Conservation (phyloP, 2,888 invertebrate genomes). For the Epinotia nisella region DNA sequence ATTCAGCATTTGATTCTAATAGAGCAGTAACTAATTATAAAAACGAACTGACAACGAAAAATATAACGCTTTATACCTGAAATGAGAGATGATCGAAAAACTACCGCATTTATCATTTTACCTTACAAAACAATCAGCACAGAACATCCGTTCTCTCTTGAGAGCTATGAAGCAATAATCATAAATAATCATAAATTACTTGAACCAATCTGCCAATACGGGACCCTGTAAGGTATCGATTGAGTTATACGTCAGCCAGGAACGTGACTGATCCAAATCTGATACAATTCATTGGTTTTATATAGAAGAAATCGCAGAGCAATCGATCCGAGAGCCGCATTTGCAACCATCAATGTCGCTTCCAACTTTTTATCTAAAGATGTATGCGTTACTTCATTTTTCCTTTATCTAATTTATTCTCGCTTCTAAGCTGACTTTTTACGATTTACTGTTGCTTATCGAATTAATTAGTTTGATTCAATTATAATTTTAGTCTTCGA, state of each 20-base stretch:
- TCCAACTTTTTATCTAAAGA: constrained; percentile 24
- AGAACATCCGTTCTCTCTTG: constrained; percentile 42
- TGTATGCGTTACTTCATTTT: constrained; percentile 34
- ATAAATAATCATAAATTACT: constrained; percentile 68
- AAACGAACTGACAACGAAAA: background rate
- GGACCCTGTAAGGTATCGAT: constrained; percentile 63
- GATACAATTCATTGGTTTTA: constrained; percentile 68
- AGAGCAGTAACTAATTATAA: background rate
- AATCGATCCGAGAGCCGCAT: constrained; percentile 49
- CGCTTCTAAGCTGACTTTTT: constrained; percentile 32
- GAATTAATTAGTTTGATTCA: constrained; percentile 35
- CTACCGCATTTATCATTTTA: constrained; percentile 14
- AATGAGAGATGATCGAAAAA: constrained; percentile 9
- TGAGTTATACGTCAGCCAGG: constrained; percentile 72
- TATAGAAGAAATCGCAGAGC: constrained; percentile 61
- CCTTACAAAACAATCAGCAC: constrained; percentile 36
- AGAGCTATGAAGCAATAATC: constrained; percentile 47
- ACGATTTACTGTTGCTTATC: constrained; percentile 30
- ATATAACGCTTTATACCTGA: background rate
- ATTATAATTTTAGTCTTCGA: constrained; percentile 36
- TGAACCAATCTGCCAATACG: constrained; percentile 54
- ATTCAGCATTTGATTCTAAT: background rate
- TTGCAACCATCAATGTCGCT: constrained; percentile 38
- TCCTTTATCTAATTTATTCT: constrained; percentile 38
- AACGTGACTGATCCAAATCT: constrained; percentile 69